A percentile compares a stretch with the other conserved stretches of the same genome.
These are phyloP conservation scores for Labeo calbasu DNA, from an alignment of 2,797 vertebrate genomes.

Conservation along the genomic window DNA sequence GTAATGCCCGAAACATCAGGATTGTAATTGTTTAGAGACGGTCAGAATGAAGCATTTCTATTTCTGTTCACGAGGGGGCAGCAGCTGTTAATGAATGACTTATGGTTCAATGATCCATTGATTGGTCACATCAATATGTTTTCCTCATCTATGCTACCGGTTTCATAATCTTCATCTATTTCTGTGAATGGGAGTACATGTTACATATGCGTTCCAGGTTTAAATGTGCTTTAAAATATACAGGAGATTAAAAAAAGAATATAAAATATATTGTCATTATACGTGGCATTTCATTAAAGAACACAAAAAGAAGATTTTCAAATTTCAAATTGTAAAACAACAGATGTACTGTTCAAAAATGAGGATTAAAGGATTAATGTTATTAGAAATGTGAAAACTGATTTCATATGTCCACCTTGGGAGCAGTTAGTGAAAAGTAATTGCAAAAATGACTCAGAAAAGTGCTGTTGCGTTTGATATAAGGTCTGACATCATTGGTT, in stretches of 20 bases:
- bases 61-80: conserved; percentile 49
- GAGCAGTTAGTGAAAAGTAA: not conserved
- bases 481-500: not conserved
- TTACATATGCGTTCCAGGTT: not conserved
- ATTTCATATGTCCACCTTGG: too few species aligned
- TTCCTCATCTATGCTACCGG: not conserved
- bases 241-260: not conserved
- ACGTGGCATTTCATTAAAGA: not conserved
- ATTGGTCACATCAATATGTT: not conserved
- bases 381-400: not conserved
- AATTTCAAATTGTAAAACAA: not conserved
- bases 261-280: not conserved
- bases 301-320: not conserved
- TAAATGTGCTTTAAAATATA: not conserved
- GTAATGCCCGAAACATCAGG: not conserved
- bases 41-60: not conserved
- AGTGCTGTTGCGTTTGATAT: not conserved
- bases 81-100: conserved; percentile 29
- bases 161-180: not conserved
- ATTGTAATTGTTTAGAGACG: not conserved
- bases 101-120: not conserved
- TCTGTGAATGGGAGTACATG: not conserved
- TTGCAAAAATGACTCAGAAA: not conserved
- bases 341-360: not conserved
- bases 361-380: not conserved